Conservation (phyloP, 2,797 vertebrate species). For the Anabacerthia variegaticeps region DNA sequence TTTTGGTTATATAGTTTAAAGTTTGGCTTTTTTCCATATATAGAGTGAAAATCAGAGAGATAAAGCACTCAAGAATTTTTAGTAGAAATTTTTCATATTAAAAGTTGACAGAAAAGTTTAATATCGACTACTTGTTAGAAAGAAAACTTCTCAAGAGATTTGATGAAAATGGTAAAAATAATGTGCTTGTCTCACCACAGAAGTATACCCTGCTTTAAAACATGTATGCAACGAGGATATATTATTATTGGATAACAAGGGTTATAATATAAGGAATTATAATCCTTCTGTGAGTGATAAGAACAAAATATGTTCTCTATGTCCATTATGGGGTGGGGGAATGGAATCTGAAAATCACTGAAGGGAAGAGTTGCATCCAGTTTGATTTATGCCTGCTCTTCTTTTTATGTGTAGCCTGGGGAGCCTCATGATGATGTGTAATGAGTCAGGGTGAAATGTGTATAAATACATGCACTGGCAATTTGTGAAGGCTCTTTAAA, state of each 20-base stretch:
- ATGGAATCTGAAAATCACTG: background rate
- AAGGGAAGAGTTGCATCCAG: background rate
- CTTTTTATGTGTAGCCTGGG: background rate
- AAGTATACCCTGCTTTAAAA: conserved; percentile 2
- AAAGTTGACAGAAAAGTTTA: background rate
- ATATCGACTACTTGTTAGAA: background rate
- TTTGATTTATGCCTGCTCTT: conserved; percentile 51
- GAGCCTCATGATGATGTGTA: conserved; percentile 40
- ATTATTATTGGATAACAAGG: background rate
- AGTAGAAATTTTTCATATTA: background rate
- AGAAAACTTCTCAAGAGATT: background rate
- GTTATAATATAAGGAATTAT: background rate
- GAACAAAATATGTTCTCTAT: background rate
- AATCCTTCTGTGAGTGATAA: background rate
- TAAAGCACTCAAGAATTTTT: background rate
- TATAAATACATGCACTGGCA: conserved; percentile 60
- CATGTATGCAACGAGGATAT: background rate
- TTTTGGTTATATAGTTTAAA: background rate
- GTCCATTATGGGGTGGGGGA: background rate
- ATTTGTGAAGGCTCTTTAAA: conserved; percentile 45
- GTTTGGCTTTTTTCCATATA: background rate
- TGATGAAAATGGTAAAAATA: background rate
- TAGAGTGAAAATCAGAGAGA: background rate
- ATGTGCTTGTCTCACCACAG: background rate
- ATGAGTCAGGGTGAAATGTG: conserved; percentile 56